Evolutionary conservation across 1,140 invertebrate species (phyloP).

Genomic region (Drosophila ficusphila): DNA sequence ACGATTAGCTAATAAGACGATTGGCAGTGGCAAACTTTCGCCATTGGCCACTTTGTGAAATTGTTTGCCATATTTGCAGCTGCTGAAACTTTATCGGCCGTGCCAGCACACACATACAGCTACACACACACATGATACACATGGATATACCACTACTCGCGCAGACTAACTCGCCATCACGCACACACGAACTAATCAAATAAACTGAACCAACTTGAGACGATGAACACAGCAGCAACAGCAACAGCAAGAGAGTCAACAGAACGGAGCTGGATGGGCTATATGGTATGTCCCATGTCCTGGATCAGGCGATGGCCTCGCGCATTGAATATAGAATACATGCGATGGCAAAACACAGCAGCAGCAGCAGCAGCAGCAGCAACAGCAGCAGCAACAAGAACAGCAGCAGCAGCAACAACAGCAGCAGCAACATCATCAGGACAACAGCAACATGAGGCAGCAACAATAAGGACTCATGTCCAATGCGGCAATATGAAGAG

Average conservation of each 20-base stretch:
- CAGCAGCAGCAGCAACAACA: neutral
- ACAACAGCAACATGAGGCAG: constrained; percentile 17
- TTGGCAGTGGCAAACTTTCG: constrained; percentile 66
- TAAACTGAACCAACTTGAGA: constrained; percentile 55
- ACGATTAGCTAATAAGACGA: constrained; percentile 73
- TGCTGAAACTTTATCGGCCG: constrained; percentile 62
- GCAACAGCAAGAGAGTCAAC: neutral
- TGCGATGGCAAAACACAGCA: constrained; percentile 5
- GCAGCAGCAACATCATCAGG: neutral
- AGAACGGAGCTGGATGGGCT: neutral
- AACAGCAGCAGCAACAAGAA: constrained; percentile 34
- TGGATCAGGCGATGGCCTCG: constrained; percentile 18
- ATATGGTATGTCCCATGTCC: constrained; percentile 8
- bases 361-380: constrained; percentile 3
- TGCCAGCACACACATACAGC: constrained; percentile 8
- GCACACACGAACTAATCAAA: constrained; percentile 65
- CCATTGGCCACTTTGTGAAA: constrained; percentile 75
- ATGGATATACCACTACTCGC: too few species aligned
- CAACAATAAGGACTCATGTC: constrained; percentile 34
- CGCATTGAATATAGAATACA: constrained; percentile 49
- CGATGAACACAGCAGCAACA: constrained; percentile 22
- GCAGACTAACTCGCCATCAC: too few species aligned
- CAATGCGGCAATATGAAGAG: constrained; percentile 52
- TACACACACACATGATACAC: constrained; percentile 16
- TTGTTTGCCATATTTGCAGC: constrained; percentile 80